These are phyloP conservation scores for Phalera bucephala DNA, from an alignment of 2,888 invertebrate genomes.

Conservation along the genomic window DNA sequence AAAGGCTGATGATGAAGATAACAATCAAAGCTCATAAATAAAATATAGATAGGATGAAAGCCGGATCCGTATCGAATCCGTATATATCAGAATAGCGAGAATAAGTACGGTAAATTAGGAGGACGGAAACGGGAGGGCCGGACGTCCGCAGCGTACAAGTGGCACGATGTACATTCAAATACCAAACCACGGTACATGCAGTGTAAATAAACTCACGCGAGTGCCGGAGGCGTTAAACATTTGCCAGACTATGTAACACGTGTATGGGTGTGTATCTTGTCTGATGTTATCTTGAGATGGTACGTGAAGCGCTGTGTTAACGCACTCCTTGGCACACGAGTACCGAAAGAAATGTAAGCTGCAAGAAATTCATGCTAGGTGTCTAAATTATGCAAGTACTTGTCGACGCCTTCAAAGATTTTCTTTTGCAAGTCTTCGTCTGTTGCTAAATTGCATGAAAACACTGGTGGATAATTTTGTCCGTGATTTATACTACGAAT, in stretches of 20 bases:
- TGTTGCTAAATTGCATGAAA: too few relatives aligned
- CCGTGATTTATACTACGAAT: too few relatives aligned
- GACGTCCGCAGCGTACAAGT: constrained; percentile 31
- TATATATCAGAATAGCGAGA: constrained; percentile 6
- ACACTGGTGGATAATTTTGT: too few relatives aligned
- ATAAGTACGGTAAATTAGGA: constrained; percentile 33
- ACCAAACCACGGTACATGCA: constrained; percentile 25
- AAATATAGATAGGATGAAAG: neutral
- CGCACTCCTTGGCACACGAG: neutral
- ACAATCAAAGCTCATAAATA: constrained; percentile 2
- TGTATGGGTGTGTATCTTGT: neutral
- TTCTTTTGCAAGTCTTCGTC: too few relatives aligned
- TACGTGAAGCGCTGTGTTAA: neutral
- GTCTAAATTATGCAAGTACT: neutral
- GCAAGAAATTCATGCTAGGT: neutral
- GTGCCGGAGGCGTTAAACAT: neutral
- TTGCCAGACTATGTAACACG: neutral
- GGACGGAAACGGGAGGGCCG: constrained; percentile 32
- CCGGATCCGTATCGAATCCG: neutral
- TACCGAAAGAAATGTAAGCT: neutral
- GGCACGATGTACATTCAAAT: constrained; percentile 27
- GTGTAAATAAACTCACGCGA: constrained; percentile 7
- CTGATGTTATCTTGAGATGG: neutral
- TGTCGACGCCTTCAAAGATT: neutral
- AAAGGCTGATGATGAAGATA: neutral